These are phyloP conservation scores for Caenorhabditis briggsae DNA, from an alignment of 1,140 invertebrate species.

Conservation along the genomic window DNA sequence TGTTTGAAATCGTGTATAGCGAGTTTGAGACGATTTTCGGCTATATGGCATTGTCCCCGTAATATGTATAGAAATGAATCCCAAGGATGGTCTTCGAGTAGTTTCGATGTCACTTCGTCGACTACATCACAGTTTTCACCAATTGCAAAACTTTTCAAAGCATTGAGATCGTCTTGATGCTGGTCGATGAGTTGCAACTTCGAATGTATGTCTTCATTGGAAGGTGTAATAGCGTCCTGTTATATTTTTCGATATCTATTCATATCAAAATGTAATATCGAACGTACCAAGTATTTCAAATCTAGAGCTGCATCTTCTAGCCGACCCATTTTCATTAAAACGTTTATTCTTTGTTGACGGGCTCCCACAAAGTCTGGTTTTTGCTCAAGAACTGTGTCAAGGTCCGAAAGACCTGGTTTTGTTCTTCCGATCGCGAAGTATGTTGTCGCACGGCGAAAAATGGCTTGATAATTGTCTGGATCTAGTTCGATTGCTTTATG, in stretches of 20 bases:
- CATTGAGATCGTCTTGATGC: background rate
- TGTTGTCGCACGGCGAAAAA: constrained; percentile 87
- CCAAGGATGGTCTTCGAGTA: constrained; percentile 83
- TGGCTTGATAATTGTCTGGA: constrained; percentile 93
- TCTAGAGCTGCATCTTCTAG: constrained; percentile 83
- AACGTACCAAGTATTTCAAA: constrained; percentile 85
- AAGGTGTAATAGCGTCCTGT: background rate
- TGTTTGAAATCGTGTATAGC: constrained; percentile 92
- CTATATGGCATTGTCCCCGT: constrained; percentile 87
- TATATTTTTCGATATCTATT: background rate
- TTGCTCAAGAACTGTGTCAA: constrained; percentile 91
- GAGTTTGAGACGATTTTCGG: constrained; percentile 85
- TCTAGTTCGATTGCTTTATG: constrained; percentile 97
- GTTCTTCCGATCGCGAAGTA: constrained; percentile 95
- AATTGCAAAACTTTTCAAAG: background rate
- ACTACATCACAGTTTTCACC: constrained; percentile 84
- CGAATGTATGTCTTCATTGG: background rate
- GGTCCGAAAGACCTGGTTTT: constrained; percentile 92
- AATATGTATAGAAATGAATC: constrained; percentile 86
- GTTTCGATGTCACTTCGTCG: constrained; percentile 79
- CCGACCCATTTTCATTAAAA: constrained; percentile 83
- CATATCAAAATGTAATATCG: background rate
- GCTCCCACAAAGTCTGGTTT: constrained; percentile 95
- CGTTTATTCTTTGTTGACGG: constrained; percentile 86
- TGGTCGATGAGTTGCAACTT: background rate